A percentile compares a stretch with the other conserved stretches of the same genome.
Conservation (phyloP, 2,888 invertebrate species). For the Drosophila limbata region DNA sequence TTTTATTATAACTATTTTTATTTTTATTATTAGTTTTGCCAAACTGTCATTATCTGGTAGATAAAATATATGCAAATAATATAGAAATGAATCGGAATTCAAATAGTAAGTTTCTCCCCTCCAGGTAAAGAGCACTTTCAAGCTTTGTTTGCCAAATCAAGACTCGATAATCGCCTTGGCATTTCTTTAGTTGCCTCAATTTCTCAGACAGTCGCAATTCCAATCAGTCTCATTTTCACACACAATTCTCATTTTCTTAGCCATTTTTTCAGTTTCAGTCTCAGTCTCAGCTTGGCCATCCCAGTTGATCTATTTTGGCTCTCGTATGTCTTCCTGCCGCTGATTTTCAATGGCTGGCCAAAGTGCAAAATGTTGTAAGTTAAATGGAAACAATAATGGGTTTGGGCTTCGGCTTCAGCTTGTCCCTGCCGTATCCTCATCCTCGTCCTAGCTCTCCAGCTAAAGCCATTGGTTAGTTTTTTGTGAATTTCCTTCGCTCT, state of each 20-base stretch:
- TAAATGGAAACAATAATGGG: conserved; percentile 83
- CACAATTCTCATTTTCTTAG: conserved; percentile 63
- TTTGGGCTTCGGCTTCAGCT: conserved; percentile 38
- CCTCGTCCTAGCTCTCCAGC: conserved; percentile 2
- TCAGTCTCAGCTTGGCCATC: conserved; percentile 7
- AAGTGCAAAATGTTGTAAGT: conserved; percentile 84
- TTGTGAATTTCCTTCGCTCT: conserved; percentile 37
- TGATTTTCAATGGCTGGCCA: conserved; percentile 63
- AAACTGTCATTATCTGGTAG: not conserved
- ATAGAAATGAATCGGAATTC: not conserved
- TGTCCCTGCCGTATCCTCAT: conserved; percentile 1
- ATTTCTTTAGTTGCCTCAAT: conserved; percentile 60
- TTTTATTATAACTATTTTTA: not conserved
- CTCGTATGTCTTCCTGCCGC: conserved; percentile 44
- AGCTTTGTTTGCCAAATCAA: not conserved
- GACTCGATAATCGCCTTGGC: not conserved
- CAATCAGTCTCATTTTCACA: conserved; percentile 77
- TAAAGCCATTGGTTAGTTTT: conserved; percentile 39
- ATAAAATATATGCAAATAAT: not conserved
- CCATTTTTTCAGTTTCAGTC: no score
- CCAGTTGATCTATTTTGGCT: conserved; percentile 58
- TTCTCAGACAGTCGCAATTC: conserved; percentile 43
- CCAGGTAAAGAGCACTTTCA: not conserved
- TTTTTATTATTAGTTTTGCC: not conserved
- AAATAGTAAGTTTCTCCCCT: not conserved